Base-by-base conservation (phyloP, 2,113 vertebrate genomes). In the Coreoperca whiteheadi region DNA sequence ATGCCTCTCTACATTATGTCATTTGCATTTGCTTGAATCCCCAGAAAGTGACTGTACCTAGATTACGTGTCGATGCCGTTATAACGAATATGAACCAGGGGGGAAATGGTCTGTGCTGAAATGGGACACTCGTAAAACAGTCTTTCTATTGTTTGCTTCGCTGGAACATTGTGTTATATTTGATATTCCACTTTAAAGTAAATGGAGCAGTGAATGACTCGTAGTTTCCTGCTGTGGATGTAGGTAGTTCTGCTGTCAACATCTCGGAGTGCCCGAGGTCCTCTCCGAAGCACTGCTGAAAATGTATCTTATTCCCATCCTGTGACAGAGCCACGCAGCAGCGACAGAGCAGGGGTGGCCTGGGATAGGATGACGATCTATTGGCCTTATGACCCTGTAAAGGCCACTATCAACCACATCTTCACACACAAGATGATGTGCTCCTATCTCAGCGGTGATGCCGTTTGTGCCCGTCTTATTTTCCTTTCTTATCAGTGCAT, bases 171-270 rank as follows among this genome's bases (percentile, higher is more conserved):
- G 70, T 71, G 81, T 86, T 90, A 85, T 84, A 88, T 87, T 91
- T 88, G 87, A 91, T 90, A 91, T 91, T 93, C 84, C 83, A 80
- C 88, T 87, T 92, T 88, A 84, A 88, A 91, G 85, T 86, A 91
- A 92, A 94, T 91, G 92, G 90, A 90, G 90, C 93, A 91, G 90
- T 76, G 90, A 92, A 91, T 89, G 81, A 85, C 80, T 88, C 74
- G 66, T 63, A 43, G 84, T 77, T 86, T 83, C 83, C 82, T 57
- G 50, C 86, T 86, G 89, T 74, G 89, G 83, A 76, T 81, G 61
- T 63, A 88, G 80, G 56, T 68, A 75, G 71, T 76, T 88, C 81
- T 56, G 70, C 61, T 82, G 64, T 69, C 84, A 84, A 85, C 82
- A 83, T 79, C 87, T 87, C 80, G 63, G 78, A 79, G 71, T 88